A percentile compares a stretch with the other conserved stretches of the same genome.
Conservation (phyloP, 2,113 vertebrate genomes). For the Accipiter cooperii region DNA sequence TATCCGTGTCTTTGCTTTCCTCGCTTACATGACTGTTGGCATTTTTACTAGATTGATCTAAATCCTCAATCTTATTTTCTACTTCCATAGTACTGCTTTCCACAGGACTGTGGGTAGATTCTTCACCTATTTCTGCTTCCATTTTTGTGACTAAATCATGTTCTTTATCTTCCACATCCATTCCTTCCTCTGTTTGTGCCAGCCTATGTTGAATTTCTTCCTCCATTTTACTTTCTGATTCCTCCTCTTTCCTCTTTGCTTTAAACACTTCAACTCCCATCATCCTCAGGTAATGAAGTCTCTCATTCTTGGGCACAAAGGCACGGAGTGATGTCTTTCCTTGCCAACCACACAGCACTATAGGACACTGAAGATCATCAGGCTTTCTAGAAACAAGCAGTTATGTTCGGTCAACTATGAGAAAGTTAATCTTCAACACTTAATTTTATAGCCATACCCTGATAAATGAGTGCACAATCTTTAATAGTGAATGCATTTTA, state of each 20-base stretch:
- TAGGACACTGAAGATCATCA: slow-evolving; percentile 83
- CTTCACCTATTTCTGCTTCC: slow-evolving; percentile 34
- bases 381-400: slow-evolving; percentile 70
- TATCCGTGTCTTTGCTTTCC: not conserved
- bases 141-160: not conserved
- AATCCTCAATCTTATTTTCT: slow-evolving; percentile 15
- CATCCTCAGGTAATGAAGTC: slow-evolving; percentile 94
- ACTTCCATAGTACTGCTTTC: slow-evolving; percentile 26
- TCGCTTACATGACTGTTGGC: not conserved
- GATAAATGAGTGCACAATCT: not conserved
- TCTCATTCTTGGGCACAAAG: slow-evolving; percentile 93
- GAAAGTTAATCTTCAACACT: not conserved
- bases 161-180: not conserved
- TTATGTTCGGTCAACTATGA: not conserved
- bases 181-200: slow-evolving; percentile 8
- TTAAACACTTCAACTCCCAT: slow-evolving; percentile 89
- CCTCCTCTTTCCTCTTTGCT: slow-evolving; percentile 71
- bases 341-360: slow-evolving; percentile 95
- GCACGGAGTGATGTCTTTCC: slow-evolving; percentile 94
- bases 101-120: not conserved
- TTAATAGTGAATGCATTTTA: not conserved
- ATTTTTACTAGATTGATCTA: not conserved
- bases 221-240: not conserved
- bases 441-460: not conserved
- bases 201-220: not conserved